These are phyloP conservation scores for Toxotes jaculatrix DNA, from an alignment of 2,113 vertebrate genomes.

Conservation along the genomic window DNA sequence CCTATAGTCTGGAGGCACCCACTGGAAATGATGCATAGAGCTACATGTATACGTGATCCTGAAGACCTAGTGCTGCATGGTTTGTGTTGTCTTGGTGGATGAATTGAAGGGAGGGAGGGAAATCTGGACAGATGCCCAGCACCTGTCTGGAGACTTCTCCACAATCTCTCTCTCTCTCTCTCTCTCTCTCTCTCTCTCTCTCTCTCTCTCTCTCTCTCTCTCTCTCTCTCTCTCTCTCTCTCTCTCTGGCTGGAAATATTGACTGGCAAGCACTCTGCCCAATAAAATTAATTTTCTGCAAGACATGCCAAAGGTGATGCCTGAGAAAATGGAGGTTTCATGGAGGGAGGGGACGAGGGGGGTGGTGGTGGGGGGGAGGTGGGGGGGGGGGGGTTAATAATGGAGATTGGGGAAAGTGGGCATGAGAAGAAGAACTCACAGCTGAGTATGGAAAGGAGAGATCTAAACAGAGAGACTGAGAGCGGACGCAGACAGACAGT, in stretches of 20 bases:
- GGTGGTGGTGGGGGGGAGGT: not conserved
- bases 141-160: slow-evolving; percentile 71
- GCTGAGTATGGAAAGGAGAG: not conserved
- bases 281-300: slow-evolving; percentile 83
- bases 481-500: not conserved
- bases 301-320: slow-evolving; percentile 79
- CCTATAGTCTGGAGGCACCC: not conserved
- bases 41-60: not conserved
- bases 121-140: slow-evolving; percentile 70
- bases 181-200: slow-evolving; percentile 76
- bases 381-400: slow-evolving; percentile 13
- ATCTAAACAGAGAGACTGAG: not conserved
- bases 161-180: slow-evolving; percentile 65
- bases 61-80: slow-evolving; percentile 15
- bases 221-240: too few species aligned
- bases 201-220: slow-evolving; percentile 76
- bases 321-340: slow-evolving; percentile 74
- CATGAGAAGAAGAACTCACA: not conserved
- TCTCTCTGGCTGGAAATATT: slow-evolving; percentile 79
- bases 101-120: slow-evolving; percentile 25
- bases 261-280: slow-evolving; percentile 82
- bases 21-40: slow-evolving; percentile 1
- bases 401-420: slow-evolving; percentile 3
- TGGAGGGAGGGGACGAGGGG: slow-evolving; percentile 1
- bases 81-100: slow-evolving; percentile 37